These are phyloP conservation scores for Melangyna quadrimaculata DNA, from an alignment of 2,888 invertebrate species.

Conservation along the genomic window DNA sequence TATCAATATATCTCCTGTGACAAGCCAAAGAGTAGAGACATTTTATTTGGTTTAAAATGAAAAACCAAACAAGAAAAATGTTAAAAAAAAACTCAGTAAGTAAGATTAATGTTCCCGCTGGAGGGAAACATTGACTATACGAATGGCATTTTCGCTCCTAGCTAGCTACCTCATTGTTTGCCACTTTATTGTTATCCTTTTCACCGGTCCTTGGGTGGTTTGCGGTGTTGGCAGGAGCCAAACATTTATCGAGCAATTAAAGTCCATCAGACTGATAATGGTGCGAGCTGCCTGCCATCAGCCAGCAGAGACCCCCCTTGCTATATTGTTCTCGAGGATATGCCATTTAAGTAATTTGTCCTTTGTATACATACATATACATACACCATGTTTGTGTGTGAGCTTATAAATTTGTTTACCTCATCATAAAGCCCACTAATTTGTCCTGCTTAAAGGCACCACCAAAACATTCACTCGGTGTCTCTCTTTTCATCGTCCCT, in stretches of 20 bases:
- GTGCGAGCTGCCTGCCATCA: not conserved
- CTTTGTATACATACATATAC: not conserved
- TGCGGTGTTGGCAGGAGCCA: constrained; percentile 46
- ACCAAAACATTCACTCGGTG: constrained; percentile 23
- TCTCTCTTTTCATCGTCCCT: not conserved
- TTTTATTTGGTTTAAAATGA: constrained; percentile 21
- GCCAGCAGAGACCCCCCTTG: not conserved
- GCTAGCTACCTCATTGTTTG: constrained; percentile 46
- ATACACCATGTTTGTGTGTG: constrained; percentile 5
- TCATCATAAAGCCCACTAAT: constrained; percentile 71
- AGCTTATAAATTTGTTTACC: constrained; percentile 38
- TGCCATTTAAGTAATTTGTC: constrained; percentile 67
- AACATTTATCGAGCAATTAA: constrained; percentile 72
- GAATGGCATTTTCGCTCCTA: not conserved
- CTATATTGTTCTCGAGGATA: constrained; percentile 56
- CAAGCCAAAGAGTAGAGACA: constrained; percentile 16
- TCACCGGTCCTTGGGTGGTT: constrained; percentile 18
- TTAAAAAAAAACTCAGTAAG: constrained; percentile 40
- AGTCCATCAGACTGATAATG: constrained; percentile 63
- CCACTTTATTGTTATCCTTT: constrained; percentile 69
- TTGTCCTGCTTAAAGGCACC: constrained; percentile 70
- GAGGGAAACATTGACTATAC: not conserved
- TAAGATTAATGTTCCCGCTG: constrained; percentile 59
- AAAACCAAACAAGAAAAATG: too few species aligned
- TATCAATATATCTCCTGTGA: constrained; percentile 49